Evolutionary conservation across 1,140 invertebrate species (phyloP).

Genomic region (Camponotus pennsylvanicus): DNA sequence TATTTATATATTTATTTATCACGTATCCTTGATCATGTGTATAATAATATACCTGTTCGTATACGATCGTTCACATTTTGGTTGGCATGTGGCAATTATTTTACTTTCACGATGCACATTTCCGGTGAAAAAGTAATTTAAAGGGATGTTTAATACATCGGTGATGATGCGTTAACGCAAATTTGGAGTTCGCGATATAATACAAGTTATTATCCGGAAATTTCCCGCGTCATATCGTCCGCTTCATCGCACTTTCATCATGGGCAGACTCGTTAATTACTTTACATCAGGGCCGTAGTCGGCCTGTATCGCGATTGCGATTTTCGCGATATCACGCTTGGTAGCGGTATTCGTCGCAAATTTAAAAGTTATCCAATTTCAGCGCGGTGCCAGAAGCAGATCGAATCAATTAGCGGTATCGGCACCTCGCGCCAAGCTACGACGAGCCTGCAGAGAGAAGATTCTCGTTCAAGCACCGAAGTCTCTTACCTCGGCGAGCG

Average conservation of each 20-base stretch:
- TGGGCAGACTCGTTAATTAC: neutral
- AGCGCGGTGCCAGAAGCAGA: constrained; percentile 48
- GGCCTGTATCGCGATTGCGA: neutral
- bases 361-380: constrained; percentile 31
- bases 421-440: constrained; percentile 31
- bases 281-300: neutral
- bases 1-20: no score
- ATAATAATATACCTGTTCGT: no score
- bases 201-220: neutral
- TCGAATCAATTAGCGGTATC: constrained; percentile 21
- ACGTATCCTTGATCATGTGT: no score
- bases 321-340: neutral
- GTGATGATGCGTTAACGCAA: neutral
- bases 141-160: no score
- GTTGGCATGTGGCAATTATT: no score
- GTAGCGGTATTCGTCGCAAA: neutral
- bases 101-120: no score
- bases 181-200: neutral
- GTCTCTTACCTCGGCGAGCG: neutral
- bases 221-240: neutral
- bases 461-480: neutral
- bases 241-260: neutral
- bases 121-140: no score
- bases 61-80: no score
- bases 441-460: constrained; percentile 51